These are phyloP conservation scores for Prochilodus magdalenae DNA, from an alignment of 2,113 vertebrate genomes.

Conservation along the genomic window DNA sequence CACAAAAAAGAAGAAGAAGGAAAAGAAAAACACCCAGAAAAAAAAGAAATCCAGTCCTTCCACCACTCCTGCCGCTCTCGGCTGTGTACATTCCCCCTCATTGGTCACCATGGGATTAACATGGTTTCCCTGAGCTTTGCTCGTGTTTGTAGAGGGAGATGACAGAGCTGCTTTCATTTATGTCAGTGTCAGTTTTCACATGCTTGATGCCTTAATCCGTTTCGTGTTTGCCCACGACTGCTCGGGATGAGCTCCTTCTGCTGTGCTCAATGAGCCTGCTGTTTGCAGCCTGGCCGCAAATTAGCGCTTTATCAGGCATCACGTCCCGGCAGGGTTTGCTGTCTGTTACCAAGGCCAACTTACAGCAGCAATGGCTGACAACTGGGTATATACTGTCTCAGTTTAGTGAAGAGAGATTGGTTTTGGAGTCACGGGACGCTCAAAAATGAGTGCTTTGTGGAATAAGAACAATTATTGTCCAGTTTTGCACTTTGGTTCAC, in stretches of 20 bases:
- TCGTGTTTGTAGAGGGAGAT: slow-evolving; percentile 48
- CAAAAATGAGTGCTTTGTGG: not conserved
- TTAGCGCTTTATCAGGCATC: slow-evolving; percentile 27
- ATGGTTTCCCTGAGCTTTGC: slow-evolving; percentile 21
- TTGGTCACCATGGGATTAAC: slow-evolving; percentile 13
- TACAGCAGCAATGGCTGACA: not conserved
- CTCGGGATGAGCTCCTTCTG: slow-evolving; percentile 35
- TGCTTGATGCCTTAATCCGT: slow-evolving; percentile 59
- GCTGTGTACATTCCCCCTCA: slow-evolving; percentile 6
- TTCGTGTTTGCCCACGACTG: slow-evolving; percentile 39
- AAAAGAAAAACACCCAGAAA: not conserved
- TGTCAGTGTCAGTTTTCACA: slow-evolving; percentile 58
- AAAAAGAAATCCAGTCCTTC: not conserved
- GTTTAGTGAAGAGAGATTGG: not conserved
- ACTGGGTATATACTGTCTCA: slow-evolving; percentile 1
- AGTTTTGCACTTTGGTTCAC: not conserved
- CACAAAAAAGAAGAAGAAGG: not conserved
- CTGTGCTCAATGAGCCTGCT: slow-evolving; percentile 23
- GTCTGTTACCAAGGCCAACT: slow-evolving; percentile 35
- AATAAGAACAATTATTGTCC: no score
- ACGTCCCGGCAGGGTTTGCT: slow-evolving; percentile 19
- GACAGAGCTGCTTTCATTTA: slow-evolving; percentile 56
- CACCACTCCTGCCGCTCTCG: not conserved
- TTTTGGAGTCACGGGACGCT: not conserved
- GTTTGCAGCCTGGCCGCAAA: slow-evolving; percentile 41